phyloP scores from a whole-genome alignment of 2,888 invertebrate species.

The Gymnosoma rotundatum region DNA sequence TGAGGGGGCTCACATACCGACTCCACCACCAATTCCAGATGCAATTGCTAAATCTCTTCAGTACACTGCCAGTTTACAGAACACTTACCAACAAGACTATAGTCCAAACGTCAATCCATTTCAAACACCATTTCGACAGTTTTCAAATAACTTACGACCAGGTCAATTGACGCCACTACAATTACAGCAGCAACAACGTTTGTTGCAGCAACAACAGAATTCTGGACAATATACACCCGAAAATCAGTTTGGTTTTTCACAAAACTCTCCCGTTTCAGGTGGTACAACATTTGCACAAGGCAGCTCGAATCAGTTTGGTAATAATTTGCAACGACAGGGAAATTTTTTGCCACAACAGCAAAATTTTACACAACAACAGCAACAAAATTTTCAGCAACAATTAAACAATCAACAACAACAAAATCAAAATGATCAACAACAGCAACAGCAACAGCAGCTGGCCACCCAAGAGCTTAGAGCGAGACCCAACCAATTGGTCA shows the following conservation, averaged over 20 bases:
- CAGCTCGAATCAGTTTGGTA: constrained; percentile 72
- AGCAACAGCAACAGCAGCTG: constrained; percentile 76
- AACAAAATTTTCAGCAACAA: constrained; percentile 71
- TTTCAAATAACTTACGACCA: constrained; percentile 75
- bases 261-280: constrained; percentile 71
- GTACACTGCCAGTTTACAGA: constrained; percentile 75
- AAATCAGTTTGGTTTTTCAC: constrained; percentile 74
- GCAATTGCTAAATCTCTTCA: constrained; percentile 79
- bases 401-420: constrained; percentile 70
- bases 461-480: constrained; percentile 80
- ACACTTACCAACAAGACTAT: constrained; percentile 77
- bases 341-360: constrained; percentile 68
- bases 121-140: constrained; percentile 79
- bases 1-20: constrained; percentile 81
- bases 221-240: constrained; percentile 80
- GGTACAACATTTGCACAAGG: constrained; percentile 21
- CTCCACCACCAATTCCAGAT: constrained; percentile 80
- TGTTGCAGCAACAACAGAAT: constrained; percentile 75
- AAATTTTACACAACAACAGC: constrained; percentile 74
- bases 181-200: constrained; percentile 74
- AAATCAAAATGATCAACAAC: constrained; percentile 76
- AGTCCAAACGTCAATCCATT: constrained; percentile 81
- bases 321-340: constrained; percentile 51
- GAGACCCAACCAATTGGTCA: constrained; percentile 80
- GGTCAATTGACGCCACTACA: constrained; percentile 77